Evolutionary conservation across 92 coral and sea anemone species (phyloP), one percentile per base, ranked within the genome.

Genomic region (Palythoa grandiflora): DNA sequence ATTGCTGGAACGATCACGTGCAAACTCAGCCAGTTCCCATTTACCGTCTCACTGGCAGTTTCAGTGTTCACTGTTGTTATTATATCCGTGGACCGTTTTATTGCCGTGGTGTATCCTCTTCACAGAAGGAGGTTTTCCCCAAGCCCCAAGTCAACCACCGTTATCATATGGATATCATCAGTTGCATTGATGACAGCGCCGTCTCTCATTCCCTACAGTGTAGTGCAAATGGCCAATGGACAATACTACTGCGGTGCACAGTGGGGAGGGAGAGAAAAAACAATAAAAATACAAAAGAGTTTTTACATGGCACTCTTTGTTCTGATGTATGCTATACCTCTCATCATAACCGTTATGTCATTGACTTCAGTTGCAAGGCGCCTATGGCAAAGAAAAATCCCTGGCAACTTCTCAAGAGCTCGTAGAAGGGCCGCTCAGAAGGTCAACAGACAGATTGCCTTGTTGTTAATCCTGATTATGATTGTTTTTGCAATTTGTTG

Each of bases 41-140:
- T 89, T 20, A 91, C 85, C 1, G 84, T 94, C 19, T 93, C 98
- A 28, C 93, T 94, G 44, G 89, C 98, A 2, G 98, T 93, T 0
- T 94, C 98, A 13, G 89, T 93, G 35, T 84, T 94, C 71, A 94
- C 98, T 3, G 89, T 93, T 17, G 80, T 91, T 1, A 71, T 85
- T 6, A 91, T 94, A 36, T 83, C 98, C 12, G 17, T 91, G 7
- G 94, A 88, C 37, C 98, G 98, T 35, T 94, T 89, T 83, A 87
- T 94, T 20, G 89, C 93, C 38, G 91, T 93, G 2, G 70, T 90
- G 13, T 87, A 78, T 36, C 93, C 91, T 13, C 88, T 94, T 70
- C 44, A 70, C 52, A 88, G 89, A 59, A 87, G 89, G 53, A 59
- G 44, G 2, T 57, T 87, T 14, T 47, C 91, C 9, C 90, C 80